A percentile compares a stretch with the other conserved stretches of the same genome.
These are phyloP conservation scores for Scyliorhinus canicula DNA, from an alignment of 2,797 vertebrate genomes.

Conservation along the genomic window DNA sequence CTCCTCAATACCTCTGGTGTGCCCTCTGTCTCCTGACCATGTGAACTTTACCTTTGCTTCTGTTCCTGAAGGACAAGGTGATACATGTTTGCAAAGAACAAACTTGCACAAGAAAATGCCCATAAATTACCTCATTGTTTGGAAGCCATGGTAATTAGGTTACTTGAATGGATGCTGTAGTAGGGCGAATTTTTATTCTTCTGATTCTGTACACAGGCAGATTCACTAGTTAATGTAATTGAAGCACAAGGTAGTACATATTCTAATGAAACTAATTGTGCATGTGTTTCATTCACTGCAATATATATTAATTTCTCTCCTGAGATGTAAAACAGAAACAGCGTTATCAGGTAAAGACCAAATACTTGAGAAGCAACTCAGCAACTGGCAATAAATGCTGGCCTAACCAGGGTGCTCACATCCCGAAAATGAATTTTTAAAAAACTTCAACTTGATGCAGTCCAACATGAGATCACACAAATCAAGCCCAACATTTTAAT, in stretches of 20 bases:
- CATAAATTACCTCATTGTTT: too few relatives aligned
- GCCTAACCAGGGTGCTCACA: too few relatives aligned
- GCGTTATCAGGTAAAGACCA: background rate
- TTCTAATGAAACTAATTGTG: background rate
- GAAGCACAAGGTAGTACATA: background rate
- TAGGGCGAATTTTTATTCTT: background rate
- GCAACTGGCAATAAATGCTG: too few relatives aligned
- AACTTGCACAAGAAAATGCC: too few relatives aligned
- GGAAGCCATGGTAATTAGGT: background rate
- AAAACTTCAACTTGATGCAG: background rate
- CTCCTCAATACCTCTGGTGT: too few relatives aligned
- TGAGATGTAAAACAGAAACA: background rate
- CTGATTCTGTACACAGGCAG: background rate
- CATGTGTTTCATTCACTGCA: background rate
- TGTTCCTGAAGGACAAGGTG: too few relatives aligned
- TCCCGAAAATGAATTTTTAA: too few relatives aligned
- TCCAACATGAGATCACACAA: too few relatives aligned
- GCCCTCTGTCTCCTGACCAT: background rate
- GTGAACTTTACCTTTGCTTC: background rate
- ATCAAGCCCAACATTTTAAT: too few relatives aligned
- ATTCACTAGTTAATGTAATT: background rate
- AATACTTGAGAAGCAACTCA: too few relatives aligned
- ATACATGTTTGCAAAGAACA: too few relatives aligned
- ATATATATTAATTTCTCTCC: background rate
- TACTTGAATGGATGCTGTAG: background rate